Evolutionary conservation across 2,797 vertebrate species (phyloP).

Genomic region (Leptoclinus maculatus): DNA sequence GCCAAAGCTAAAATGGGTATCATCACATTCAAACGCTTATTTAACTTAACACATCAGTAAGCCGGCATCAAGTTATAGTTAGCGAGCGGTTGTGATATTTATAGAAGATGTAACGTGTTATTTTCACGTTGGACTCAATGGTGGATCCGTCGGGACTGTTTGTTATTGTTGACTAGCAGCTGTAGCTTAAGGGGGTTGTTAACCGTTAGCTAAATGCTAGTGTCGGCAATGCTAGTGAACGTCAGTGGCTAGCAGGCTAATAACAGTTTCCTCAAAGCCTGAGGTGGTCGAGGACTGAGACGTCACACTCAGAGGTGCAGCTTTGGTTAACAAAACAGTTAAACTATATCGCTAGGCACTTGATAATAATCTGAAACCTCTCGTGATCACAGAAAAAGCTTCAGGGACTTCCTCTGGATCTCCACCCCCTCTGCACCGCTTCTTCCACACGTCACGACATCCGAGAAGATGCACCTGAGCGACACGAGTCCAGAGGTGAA

Average conservation of each 20-base stretch:
- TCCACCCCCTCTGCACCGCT: not conserved
- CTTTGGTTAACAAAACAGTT: too few relatives aligned
- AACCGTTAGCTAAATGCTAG: not conserved
- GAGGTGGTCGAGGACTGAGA: too few relatives aligned
- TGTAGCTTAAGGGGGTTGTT: not conserved
- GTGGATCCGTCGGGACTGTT: not conserved
- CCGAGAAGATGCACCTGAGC: constrained; percentile 15
- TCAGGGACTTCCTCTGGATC: not conserved
- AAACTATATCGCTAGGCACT: not conserved
- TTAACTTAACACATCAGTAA: constrained; percentile 18
- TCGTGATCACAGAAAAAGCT: constrained; percentile 25
- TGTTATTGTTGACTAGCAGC: not conserved
- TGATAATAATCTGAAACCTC: not conserved
- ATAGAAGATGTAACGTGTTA: not conserved
- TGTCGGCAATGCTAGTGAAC: too few relatives aligned
- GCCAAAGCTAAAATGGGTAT: constrained; percentile 54
- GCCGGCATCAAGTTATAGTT: not conserved
- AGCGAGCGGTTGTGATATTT: not conserved
- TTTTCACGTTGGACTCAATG: not conserved
- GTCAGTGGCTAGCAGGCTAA: too few relatives aligned
- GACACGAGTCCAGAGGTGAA: not conserved
- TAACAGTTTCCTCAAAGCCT: too few relatives aligned
- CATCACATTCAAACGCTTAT: constrained; percentile 36
- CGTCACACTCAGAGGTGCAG: too few relatives aligned
- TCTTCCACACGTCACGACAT: not conserved